Evolutionary conservation across 2,888 invertebrate genomes (phyloP), one percentile per base, ranked within the genome.

Genomic region (Drosophila mulleri): DNA sequence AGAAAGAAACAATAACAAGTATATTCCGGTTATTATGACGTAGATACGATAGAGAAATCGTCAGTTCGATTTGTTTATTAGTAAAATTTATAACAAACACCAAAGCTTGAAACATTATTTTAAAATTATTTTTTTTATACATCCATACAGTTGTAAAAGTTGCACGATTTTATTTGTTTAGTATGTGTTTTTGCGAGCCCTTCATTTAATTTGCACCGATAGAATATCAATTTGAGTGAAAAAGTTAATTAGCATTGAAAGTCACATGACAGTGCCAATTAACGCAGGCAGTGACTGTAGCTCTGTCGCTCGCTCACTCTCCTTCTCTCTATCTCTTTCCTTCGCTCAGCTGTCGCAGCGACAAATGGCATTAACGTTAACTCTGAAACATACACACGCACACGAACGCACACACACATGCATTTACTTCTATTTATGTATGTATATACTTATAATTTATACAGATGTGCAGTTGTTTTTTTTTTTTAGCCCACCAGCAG

Each of bases 241-340:
- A 75, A 61, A 59, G 58, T 77, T 80, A 81, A 88, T 86, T 83
- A 88, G 72, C 76, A 73, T 75, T 66, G 57, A 58, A 73, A 84
- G 73, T 84, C 88, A 88, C 87, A 90, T 88, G 88, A 87, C 79
- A 47, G 32, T 37, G 66, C 23, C 75, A 76, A 76, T 78, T 77
- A 78, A 32, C 52, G 66, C 66, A 56, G 66, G 54, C 62, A 64
- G 60, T 63, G 54, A 80, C 82, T 77, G 80, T 79, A 69, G 62
- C 20, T 44, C 59, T 35, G 16, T 48, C 18, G 14, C 71, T 62
- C 56, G 48, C 47, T 35, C 42, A 44, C 35, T 37, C 52, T 45
- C 42, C 26, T 26, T 45, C 42, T 41, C 52, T 44, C 69, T 39
- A 35, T 47, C 35, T 41, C 48, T 45, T 26, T 45, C 2, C 2